phyloP scores from a whole-genome alignment of 2,797 vertebrate species.

The Chelonia mydas region DNA sequence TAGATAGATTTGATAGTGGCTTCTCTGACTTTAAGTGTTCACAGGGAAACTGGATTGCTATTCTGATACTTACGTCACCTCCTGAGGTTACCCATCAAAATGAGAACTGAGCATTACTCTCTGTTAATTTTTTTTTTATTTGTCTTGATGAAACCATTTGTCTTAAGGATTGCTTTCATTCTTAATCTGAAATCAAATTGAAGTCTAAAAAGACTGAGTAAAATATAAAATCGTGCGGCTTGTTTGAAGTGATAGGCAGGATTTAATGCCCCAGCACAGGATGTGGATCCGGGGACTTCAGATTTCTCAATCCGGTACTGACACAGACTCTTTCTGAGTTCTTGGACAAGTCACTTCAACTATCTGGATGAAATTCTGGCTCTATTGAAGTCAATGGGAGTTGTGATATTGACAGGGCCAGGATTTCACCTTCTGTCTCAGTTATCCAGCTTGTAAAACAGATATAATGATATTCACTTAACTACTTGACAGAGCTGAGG shows the following conservation, averaged over 20 bases:
- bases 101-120: constrained; percentile 70
- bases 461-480: background rate
- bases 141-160: background rate
- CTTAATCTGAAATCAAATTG: constrained; percentile 4
- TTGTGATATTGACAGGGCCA: background rate
- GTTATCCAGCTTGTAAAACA: background rate
- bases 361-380: background rate
- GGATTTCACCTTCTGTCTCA: background rate
- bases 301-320: background rate
- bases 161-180: background rate
- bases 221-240: background rate
- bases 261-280: background rate
- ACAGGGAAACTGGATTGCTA: constrained; percentile 84
- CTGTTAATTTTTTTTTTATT: constrained; percentile 29
- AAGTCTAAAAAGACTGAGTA: background rate
- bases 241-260: background rate
- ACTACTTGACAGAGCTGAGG: background rate
- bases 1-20: constrained; percentile 33
- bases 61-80: constrained; percentile 85
- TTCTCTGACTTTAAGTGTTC: constrained; percentile 79
- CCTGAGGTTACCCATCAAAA: constrained; percentile 75
- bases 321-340: background rate
- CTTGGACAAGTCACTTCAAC: background rate
- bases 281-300: background rate
- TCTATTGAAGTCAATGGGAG: background rate